Evolutionary conservation across 2,113 vertebrate genomes (phyloP).

Genomic region (Pan paniscus): DNA sequence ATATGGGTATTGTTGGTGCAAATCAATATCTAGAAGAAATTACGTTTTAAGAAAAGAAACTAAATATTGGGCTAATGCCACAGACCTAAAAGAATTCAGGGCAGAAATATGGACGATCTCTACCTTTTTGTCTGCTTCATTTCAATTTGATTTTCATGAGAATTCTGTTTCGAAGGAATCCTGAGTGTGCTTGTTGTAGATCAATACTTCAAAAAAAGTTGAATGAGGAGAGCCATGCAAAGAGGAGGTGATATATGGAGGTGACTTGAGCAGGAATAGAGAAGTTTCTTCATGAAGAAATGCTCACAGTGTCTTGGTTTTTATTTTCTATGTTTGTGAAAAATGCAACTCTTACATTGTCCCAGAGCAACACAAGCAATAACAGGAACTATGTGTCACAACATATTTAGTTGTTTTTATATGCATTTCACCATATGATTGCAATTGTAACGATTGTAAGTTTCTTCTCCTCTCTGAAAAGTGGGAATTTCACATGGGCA

Average conservation of each 20-base stretch:
- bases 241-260: not conserved
- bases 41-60: not conserved
- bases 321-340: not conserved
- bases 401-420: not conserved
- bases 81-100: not conserved
- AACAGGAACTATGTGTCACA: not conserved
- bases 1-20: not conserved
- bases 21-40: not conserved
- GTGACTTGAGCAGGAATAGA: not conserved
- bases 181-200: not conserved
- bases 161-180: constrained; percentile 37
- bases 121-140: not conserved
- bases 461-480: not conserved
- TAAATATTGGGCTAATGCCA: not conserved
- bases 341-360: not conserved
- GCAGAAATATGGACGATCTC: not conserved
- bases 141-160: constrained; percentile 44
- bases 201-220: not conserved
- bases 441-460: not conserved
- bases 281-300: not conserved
- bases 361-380: not conserved
- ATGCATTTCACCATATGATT: not conserved
- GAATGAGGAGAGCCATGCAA: not conserved
- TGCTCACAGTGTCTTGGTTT: not conserved
- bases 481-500: not conserved